These are phyloP conservation scores for Tetramorium parvispinum DNA, from an alignment of 1,140 invertebrate genomes.

Conservation along the genomic window DNA sequence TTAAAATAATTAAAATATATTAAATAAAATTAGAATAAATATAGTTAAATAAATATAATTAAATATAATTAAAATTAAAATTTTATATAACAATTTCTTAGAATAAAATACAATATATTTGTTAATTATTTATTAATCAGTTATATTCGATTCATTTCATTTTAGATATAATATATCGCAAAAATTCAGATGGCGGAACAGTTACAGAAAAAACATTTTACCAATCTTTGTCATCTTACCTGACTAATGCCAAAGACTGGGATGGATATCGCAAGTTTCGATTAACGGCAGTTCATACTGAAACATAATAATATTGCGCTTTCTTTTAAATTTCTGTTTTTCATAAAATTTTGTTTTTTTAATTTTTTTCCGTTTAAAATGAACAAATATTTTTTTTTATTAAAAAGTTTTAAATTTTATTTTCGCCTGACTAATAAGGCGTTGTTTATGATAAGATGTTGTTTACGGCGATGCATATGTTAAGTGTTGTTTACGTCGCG, in stretches of 20 bases:
- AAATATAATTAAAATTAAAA: neutral
- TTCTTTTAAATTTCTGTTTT: no score
- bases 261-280: neutral
- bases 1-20: neutral
- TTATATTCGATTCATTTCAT: neutral
- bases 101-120: no score
- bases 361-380: no score
- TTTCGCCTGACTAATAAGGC: no score
- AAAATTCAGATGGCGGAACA: neutral
- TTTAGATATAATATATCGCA: neutral
- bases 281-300: neutral
- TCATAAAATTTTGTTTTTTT: no score
- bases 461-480: no score
- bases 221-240: neutral
- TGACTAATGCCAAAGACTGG: neutral
- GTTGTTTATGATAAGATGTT: no score
- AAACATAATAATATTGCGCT: neutral
- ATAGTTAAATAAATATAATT: no score
- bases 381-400: no score
- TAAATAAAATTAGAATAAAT: no score
- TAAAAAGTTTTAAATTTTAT: no score
- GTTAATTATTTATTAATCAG: neutral
- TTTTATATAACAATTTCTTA: neutral
- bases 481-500: no score
- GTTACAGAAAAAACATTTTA: neutral